phyloP scores from a whole-genome alignment of 2,888 invertebrate genomes.

The Strigamia maritima region DNA sequence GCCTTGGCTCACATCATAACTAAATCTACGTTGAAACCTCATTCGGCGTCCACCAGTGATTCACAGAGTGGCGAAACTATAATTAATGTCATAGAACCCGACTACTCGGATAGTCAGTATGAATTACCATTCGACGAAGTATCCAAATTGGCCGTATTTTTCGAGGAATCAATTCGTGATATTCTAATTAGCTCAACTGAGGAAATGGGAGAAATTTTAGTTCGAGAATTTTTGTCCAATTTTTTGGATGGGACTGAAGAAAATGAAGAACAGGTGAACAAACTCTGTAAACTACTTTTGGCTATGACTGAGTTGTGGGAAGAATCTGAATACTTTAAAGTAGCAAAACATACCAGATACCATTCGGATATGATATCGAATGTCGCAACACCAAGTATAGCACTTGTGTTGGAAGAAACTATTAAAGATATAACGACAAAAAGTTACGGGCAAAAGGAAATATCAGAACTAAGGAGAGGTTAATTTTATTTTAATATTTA shows the following conservation, averaged over 20 bases:
- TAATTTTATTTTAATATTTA: background rate
- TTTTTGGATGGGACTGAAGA: background rate
- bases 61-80: background rate
- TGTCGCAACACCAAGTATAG: background rate
- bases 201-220: background rate
- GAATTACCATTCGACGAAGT: background rate
- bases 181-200: background rate
- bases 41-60: background rate
- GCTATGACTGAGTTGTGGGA: background rate
- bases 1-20: background rate
- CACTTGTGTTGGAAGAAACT: background rate
- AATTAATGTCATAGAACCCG: background rate
- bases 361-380: background rate
- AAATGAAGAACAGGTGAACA: background rate
- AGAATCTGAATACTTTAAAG: background rate
- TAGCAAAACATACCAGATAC: background rate
- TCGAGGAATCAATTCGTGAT: background rate
- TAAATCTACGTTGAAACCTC: background rate
- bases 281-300: background rate
- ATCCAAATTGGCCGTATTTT: background rate
- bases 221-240: background rate
- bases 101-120: background rate
- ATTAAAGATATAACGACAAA: background rate
- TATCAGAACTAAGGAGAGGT: background rate
- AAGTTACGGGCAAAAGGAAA: background rate